Evolutionary conservation across 1,140 invertebrate species (phyloP).

Genomic region (Portunus trituberculatus): DNA sequence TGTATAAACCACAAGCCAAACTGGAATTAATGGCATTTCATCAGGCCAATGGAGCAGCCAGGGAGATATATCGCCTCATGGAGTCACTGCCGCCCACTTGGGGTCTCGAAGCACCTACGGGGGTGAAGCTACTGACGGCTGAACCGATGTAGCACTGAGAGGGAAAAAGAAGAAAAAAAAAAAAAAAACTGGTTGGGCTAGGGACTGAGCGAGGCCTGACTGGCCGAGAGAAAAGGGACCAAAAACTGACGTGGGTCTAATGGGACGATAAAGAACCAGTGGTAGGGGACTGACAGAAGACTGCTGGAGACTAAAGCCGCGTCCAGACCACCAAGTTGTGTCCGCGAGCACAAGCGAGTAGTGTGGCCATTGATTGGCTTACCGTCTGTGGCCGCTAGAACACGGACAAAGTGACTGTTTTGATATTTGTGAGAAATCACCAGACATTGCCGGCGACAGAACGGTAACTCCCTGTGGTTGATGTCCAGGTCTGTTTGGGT

Average conservation of each 20-base stretch:
- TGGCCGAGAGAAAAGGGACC: neutral
- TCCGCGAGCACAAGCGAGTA: neutral
- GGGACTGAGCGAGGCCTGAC: neutral
- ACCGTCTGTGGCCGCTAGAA: neutral
- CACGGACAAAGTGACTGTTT: too few relatives aligned
- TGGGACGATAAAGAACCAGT: neutral
- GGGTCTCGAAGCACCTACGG: neutral
- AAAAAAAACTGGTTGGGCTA: neutral
- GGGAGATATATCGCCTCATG: neutral
- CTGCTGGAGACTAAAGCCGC: neutral
- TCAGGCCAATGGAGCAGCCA: conserved; percentile 62
- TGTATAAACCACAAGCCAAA: conserved; percentile 64
- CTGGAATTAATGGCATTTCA: conserved; percentile 67
- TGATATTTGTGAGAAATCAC: neutral
- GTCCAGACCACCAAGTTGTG: neutral
- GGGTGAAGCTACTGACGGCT: neutral
- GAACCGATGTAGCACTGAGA: neutral
- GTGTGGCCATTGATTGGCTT: neutral
- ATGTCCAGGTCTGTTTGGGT: neutral
- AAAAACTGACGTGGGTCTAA: neutral
- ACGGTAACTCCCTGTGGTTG: neutral
- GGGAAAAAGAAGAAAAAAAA: neutral
- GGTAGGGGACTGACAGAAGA: neutral
- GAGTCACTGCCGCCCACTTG: neutral
- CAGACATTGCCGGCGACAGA: neutral